Evolutionary conservation across 2,797 vertebrate species (phyloP).

Genomic region (Tangara arthus): DNA sequence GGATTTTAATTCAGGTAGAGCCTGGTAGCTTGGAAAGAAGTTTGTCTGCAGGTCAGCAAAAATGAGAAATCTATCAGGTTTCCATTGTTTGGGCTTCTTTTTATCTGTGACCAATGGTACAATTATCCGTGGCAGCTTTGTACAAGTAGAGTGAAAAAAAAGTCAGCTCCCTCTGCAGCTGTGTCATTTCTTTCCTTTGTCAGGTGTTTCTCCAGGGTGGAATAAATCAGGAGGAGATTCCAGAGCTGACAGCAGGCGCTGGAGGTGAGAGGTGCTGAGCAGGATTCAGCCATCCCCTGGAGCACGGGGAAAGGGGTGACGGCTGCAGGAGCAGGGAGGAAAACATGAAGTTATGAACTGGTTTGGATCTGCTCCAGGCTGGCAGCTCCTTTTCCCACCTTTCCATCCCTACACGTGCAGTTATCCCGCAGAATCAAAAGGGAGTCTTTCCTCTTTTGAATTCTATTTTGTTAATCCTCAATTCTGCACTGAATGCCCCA

Average conservation of each 20-base stretch:
- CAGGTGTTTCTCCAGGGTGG: not conserved
- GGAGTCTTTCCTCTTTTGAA: not conserved
- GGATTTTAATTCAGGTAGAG: not conserved
- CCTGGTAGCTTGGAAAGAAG: not conserved
- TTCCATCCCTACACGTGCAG: rapidly evolving
- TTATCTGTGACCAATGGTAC: not conserved
- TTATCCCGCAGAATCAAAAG: not conserved
- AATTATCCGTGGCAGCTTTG: not conserved
- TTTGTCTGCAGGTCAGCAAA: not conserved
- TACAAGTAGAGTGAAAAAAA: not conserved
- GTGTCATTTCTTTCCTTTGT: not conserved
- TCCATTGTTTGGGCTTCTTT: not conserved
- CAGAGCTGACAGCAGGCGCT: not conserved
- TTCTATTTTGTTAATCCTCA: not conserved
- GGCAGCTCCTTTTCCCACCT: not conserved
- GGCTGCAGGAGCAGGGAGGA: not conserved
- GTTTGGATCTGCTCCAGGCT: not conserved
- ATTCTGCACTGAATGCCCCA: not conserved
- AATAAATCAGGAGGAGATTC: not conserved
- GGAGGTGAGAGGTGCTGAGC: not conserved
- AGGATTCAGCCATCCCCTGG: not conserved
- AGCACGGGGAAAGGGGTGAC: rapidly evolving
- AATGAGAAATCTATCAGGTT: not conserved
- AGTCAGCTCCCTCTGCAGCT: not conserved
- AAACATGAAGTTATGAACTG: not conserved